Evolutionary conservation across 2,888 invertebrate species (phyloP).

Genomic region (Leucoptera coffeella): DNA sequence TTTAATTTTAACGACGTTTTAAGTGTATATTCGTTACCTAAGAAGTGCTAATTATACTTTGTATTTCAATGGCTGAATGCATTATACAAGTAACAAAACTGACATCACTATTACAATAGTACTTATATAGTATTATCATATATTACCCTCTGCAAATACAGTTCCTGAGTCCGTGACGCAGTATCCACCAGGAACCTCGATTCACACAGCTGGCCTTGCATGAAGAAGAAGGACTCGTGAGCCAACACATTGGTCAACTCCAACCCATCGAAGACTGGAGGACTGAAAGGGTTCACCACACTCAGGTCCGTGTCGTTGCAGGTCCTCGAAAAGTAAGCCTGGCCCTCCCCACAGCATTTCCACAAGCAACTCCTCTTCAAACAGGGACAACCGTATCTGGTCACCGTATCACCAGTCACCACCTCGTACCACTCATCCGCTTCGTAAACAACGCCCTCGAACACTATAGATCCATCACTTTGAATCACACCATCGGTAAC

Average conservation of each 20-base stretch:
- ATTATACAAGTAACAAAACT: too few relatives aligned
- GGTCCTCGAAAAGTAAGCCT: conserved; percentile 13
- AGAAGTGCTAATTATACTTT: too few relatives aligned
- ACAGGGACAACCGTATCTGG: conserved; percentile 28
- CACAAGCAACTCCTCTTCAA: conserved; percentile 24
- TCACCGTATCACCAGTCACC: conserved; percentile 12
- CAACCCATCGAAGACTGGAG: conserved; percentile 20
- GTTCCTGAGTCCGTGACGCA: conserved; percentile 11
- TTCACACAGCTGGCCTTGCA: conserved; percentile 16
- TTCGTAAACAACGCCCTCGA: conserved; percentile 20
- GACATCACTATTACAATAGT: too few relatives aligned
- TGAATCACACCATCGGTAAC: conserved; percentile 18
- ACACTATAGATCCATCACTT: conserved; percentile 20
- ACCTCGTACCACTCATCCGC: conserved; percentile 20
- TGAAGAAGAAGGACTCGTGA: conserved; percentile 22
- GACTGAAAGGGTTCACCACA: conserved; percentile 23
- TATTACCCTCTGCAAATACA: conserved; percentile 32
- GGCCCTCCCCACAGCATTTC: conserved; percentile 22
- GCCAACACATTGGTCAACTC: conserved; percentile 13
- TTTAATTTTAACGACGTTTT: too few relatives aligned
- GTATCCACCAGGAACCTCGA: conserved; percentile 25
- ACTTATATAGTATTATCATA: too few relatives aligned
- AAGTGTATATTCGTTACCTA: too few relatives aligned
- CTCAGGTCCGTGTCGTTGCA: conserved; percentile 15
- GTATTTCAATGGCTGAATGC: too few relatives aligned